Conservation (phyloP, 1,140 invertebrate genomes). For the Drosophila nigromelanica region DNA sequence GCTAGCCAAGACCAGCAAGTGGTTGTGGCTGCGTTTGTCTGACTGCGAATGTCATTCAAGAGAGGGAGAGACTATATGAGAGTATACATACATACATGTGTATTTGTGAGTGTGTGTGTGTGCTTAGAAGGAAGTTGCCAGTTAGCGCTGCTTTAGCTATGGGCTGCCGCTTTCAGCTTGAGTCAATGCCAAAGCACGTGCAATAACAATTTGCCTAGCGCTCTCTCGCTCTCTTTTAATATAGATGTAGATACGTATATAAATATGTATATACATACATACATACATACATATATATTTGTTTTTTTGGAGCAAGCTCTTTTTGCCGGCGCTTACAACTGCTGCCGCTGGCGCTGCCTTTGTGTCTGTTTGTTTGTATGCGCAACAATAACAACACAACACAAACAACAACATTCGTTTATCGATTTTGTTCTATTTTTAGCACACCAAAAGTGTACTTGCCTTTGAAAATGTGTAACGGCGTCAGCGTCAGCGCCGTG, state of each 20-base stretch:
- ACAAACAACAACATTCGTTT: slow-evolving; percentile 68
- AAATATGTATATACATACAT: too few relatives aligned
- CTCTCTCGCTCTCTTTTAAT: slow-evolving; percentile 6
- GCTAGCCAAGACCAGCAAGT: slow-evolving; percentile 27
- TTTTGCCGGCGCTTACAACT: slow-evolving; percentile 17
- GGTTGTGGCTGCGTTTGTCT: slow-evolving; percentile 23
- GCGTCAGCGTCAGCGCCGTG: slow-evolving; percentile 5
- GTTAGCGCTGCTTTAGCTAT: slow-evolving; percentile 25
- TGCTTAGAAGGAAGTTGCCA: slow-evolving; percentile 26
- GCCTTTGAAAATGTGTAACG: slow-evolving; percentile 68
- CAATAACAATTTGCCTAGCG: slow-evolving; percentile 36
- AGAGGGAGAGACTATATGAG: background rate
- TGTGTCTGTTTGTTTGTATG: slow-evolving; percentile 55
- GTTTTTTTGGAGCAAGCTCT: slow-evolving; percentile 22
- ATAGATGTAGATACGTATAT: too few relatives aligned
- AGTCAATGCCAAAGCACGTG: slow-evolving; percentile 73
- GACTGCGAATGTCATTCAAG: slow-evolving; percentile 6
- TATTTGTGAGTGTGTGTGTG: background rate
- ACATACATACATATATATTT: background rate
- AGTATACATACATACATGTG: background rate
- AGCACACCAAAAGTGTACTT: slow-evolving; percentile 73
- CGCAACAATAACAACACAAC: slow-evolving; percentile 32
- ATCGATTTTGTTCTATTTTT: slow-evolving; percentile 84
- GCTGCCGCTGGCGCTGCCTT: slow-evolving; percentile 3
- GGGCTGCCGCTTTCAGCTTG: slow-evolving; percentile 14